phyloP scores from a whole-genome alignment of 2,888 invertebrate species.

The Cataglyphis livida region DNA sequence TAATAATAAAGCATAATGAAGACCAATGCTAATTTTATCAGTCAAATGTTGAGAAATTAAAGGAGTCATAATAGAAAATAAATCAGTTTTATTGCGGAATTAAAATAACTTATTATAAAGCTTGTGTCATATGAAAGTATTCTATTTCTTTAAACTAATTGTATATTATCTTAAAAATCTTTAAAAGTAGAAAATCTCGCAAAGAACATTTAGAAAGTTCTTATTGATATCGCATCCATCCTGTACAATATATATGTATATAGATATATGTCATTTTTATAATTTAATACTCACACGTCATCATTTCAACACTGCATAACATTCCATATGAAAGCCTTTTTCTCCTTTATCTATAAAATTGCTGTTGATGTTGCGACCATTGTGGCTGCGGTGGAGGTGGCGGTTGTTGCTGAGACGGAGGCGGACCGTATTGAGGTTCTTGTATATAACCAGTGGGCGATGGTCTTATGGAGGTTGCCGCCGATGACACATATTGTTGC shows the following conservation, averaged over 20 bases:
- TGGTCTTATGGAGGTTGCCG: conserved; percentile 81
- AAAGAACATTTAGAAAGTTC: neutral
- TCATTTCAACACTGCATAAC: neutral
- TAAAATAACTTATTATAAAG: conserved; percentile 43
- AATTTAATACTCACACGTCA: conserved; percentile 5
- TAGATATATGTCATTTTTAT: neutral
- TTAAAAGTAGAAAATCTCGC: neutral
- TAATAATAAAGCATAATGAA: conserved; percentile 12
- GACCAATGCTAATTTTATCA: conserved; percentile 33
- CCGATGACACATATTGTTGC: conserved; percentile 84
- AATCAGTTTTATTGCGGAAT: conserved; percentile 47
- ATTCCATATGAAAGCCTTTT: neutral
- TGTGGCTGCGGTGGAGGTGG: conserved; percentile 81
- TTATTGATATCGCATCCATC: neutral
- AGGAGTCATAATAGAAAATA: conserved; percentile 40
- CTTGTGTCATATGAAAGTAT: neutral
- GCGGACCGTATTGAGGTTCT: conserved; percentile 83
- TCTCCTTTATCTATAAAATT: conserved; percentile 88
- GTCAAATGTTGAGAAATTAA: conserved; percentile 25
- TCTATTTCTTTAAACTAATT: neutral
- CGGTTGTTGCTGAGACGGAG: conserved; percentile 84
- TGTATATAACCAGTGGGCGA: conserved; percentile 81
- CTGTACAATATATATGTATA: neutral
- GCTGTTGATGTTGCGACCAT: conserved; percentile 87
- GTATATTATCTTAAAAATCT: neutral